phyloP scores from a whole-genome alignment of 1,140 invertebrate species.

The Metaphire vulgaris region DNA sequence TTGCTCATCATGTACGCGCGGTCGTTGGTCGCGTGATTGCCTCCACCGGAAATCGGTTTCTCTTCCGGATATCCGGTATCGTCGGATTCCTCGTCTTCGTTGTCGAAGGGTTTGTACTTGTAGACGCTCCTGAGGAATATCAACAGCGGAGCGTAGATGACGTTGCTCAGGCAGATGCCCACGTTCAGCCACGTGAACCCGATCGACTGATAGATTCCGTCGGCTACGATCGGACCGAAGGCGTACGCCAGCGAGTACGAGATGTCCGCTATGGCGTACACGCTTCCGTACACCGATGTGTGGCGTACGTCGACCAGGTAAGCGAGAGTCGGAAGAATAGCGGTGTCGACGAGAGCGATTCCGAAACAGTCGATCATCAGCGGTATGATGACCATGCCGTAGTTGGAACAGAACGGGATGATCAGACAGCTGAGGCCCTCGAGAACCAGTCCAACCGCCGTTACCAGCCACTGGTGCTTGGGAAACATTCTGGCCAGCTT shows the following conservation, averaged over 20 bases:
- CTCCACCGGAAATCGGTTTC: too few species aligned
- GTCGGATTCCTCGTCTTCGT: constrained; percentile 58
- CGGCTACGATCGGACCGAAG: constrained; percentile 95
- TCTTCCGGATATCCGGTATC: constrained; percentile 34
- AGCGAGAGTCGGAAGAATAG: constrained; percentile 87
- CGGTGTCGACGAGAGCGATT: constrained; percentile 96
- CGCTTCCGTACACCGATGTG: constrained; percentile 96
- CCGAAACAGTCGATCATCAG: constrained; percentile 98
- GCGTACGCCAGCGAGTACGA: constrained; percentile 98
- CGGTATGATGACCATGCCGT: constrained; percentile 90
- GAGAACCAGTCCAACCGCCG: constrained; percentile 79
- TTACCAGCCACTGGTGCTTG: constrained; percentile 93
- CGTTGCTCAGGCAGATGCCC: constrained; percentile 86
- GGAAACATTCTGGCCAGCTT: constrained; percentile 89
- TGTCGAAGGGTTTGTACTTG: constrained; percentile 80
- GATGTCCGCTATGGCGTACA: constrained; percentile 99
- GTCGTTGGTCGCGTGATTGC: constrained; percentile 61
- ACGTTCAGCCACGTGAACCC: constrained; percentile 94
- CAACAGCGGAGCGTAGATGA: constrained; percentile 85
- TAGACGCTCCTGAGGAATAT: constrained; percentile 84
- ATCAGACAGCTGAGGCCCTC: constrained; percentile 94
- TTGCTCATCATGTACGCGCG: constrained; percentile 87
- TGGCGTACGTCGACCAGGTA: constrained; percentile 95
- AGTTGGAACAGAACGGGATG: constrained; percentile 85
- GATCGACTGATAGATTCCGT: constrained; percentile 86